These are phyloP conservation scores for Petromus typicus DNA, from an alignment of 2,113 vertebrate genomes.

Conservation along the genomic window DNA sequence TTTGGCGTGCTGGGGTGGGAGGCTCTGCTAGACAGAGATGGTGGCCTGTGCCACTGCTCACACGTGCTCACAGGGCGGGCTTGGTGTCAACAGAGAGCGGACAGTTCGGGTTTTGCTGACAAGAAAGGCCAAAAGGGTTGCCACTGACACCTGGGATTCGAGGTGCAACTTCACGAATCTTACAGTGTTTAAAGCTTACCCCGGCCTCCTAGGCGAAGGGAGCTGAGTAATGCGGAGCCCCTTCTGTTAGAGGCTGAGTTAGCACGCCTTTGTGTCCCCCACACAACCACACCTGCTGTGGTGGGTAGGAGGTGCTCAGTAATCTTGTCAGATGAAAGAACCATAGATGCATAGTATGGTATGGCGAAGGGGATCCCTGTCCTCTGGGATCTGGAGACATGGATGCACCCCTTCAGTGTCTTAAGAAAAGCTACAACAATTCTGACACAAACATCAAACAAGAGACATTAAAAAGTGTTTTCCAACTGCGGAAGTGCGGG, in stretches of 20 bases:
- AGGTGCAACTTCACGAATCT: not conserved
- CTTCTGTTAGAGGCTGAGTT: not conserved
- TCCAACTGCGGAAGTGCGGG: not conserved
- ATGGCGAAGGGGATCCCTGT: not conserved
- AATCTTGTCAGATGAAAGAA: not conserved
- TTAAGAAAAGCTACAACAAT: not conserved
- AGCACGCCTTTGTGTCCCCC: not conserved
- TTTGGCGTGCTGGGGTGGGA: not conserved
- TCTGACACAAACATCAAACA: not conserved
- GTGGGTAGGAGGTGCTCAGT: not conserved
- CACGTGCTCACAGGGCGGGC: too few species aligned
- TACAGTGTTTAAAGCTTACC: not conserved
- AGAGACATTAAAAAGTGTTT: not conserved
- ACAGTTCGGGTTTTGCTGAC: not conserved
- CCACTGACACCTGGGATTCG: not conserved
- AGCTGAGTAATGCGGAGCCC: not conserved
- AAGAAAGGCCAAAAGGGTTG: not conserved
- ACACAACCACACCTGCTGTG: not conserved
- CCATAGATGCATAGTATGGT: not conserved
- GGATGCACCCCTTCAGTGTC: not conserved
- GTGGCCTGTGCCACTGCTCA: not conserved
- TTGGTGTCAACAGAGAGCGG: not conserved
- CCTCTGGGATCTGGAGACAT: not conserved
- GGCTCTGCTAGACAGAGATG: not conserved
- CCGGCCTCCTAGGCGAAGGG: not conserved